These are phyloP conservation scores for Pipistrellus pygmaeus DNA, from an alignment of 2,797 vertebrate species.

Conservation along the genomic window DNA sequence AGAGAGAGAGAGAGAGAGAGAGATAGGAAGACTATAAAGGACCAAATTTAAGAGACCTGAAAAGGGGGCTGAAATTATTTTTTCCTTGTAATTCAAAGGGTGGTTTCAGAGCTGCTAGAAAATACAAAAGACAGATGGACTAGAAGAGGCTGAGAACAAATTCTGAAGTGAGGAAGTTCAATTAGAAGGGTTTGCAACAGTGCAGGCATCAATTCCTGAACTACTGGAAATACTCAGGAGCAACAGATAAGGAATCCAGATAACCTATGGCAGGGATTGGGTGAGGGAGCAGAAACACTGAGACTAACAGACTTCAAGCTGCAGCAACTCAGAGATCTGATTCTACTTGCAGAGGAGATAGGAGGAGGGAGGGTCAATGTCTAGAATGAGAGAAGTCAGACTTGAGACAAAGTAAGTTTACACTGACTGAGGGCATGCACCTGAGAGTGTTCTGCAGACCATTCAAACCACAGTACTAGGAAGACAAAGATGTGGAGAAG, in stretches of 20 bases:
- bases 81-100: too few species aligned
- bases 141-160: neutral
- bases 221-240: neutral
- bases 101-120: too few species aligned
- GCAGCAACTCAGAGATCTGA: neutral
- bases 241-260: neutral
- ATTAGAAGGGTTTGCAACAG: neutral
- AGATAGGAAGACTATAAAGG: neutral
- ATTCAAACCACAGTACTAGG: conserved; percentile 23
- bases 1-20: neutral
- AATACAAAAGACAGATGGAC: neutral
- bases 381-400: neutral
- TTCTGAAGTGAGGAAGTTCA: neutral
- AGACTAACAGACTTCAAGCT: neutral
- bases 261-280: neutral
- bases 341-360: neutral
- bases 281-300: neutral
- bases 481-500: too few species aligned
- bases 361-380: neutral
- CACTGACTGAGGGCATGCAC: neutral
- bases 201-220: neutral
- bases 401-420: neutral
- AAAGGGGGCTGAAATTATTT: too few species aligned
- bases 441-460: neutral
- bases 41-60: neutral